Evolutionary conservation across 2,888 invertebrate genomes (phyloP), one percentile per base, ranked within the genome.

Genomic region (Diaprepes abbreviatus): DNA sequence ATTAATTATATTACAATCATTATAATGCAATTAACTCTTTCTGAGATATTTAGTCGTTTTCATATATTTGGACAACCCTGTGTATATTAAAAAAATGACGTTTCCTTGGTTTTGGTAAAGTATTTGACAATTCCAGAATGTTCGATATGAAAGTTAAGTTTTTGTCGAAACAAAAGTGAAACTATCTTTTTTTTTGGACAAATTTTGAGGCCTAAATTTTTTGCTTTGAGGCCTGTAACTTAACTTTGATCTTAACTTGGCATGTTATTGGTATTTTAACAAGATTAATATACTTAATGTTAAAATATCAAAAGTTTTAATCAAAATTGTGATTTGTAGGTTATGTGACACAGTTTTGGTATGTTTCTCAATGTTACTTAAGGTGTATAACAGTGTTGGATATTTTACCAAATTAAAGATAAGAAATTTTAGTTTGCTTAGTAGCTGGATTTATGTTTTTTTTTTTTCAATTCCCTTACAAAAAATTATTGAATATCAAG

Each of bases 361-460:
- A n/a, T 45, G 7, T 48, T 10, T 50, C 6, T 28, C 1, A 31
- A 28, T 28, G 28, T 14, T 48, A 7, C 19, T 48, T 28, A 14
- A 24, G 7, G 4, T 43, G 5, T 16, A 16, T 6, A 38, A n/a
- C 21, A 21, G 28, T 28, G 48, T 10, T 19, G 12, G 16, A 28
- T 50, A 28, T 50, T 50, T 50, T 28, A 50, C 28, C 48, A 50
- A 28, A 4, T n/a, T 14, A n/a, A 14, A 12, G 24, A 24, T 24
- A 3, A 4, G 5, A 1, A 14, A 2, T 24, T 12, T 14, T 16
- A 28, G 28, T 50, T 31, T 10, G 19, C 14, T 2, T 12, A 6
- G 16, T 16, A 38, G 14, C 3, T 35, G 35, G n/a, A 35, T 1
- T 28, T 28, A 28, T 6, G 28, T 4, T n/a, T n/a, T n/a, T n/a